These are phyloP conservation scores for Aspiorhynchus laticeps DNA, from an alignment of 2,113 vertebrate species.

Conservation along the genomic window DNA sequence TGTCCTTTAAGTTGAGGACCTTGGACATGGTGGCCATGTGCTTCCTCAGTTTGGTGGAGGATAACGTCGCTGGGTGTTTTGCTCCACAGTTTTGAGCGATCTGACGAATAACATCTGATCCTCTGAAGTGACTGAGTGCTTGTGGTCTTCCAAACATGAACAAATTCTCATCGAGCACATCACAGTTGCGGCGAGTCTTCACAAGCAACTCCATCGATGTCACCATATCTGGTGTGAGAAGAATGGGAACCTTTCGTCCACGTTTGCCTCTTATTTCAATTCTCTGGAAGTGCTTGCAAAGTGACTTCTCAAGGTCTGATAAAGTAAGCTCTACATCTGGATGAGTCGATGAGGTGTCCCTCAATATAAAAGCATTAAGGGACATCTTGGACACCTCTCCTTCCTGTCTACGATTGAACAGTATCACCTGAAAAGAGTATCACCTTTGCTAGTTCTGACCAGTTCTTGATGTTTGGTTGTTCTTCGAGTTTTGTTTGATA, in stretches of 20 bases:
- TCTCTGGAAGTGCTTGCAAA: conserved; percentile 38
- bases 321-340: conserved; percentile 18
- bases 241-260: conserved; percentile 47
- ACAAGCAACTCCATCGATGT: conserved; percentile 11
- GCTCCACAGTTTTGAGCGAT: no score
- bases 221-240: conserved; percentile 38
- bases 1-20: no score
- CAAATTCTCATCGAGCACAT: conserved; percentile 32
- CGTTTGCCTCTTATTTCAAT: conserved; percentile 43
- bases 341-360: conserved; percentile 15
- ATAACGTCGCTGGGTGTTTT: no score
- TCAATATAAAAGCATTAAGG: conserved; percentile 22
- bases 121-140: no score
- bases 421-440: conserved; percentile 31
- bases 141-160: conserved; percentile 46
- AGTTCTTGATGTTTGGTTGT: background rate
- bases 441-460: conserved; percentile 29
- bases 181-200: conserved; percentile 10
- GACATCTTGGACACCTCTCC: conserved; percentile 49
- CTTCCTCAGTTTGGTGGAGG: no score
- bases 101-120: no score
- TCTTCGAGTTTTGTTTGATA: conserved; percentile 8
- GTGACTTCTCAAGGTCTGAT: conserved; percentile 41
- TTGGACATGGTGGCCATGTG: no score
- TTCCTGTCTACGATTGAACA: conserved; percentile 45